Percentiles rank a stretch among this genome's conserved stretches.
These are phyloP conservation scores for Urocitellus parryii DNA, from an alignment of 2,113 vertebrate species.

Conservation along the genomic window DNA sequence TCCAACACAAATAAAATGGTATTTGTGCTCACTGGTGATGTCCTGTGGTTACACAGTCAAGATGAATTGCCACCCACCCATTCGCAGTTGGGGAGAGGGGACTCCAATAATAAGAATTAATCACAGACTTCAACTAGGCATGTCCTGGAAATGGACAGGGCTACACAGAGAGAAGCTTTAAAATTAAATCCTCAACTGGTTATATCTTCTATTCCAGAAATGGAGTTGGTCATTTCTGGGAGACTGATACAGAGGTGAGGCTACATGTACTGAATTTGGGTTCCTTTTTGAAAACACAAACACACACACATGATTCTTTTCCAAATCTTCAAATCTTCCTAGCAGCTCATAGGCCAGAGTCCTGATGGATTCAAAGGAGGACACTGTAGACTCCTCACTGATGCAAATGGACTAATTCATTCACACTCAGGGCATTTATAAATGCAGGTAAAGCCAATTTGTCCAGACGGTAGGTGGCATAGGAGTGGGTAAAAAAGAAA, in stretches of 20 bases:
- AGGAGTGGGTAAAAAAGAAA: neutral
- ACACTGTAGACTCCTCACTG: no score
- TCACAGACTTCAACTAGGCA: neutral
- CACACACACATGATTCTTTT: neutral
- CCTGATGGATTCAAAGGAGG: neutral
- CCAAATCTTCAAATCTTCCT: neutral
- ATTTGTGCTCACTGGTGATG: rapidly evolving
- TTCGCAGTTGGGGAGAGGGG: neutral
- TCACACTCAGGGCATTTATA: neutral
- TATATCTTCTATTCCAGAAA: neutral
- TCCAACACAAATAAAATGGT: neutral
- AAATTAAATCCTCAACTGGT: neutral
- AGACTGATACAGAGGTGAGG: neutral
- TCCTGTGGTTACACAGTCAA: rapidly evolving
- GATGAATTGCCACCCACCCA: rapidly evolving
- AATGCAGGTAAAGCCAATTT: neutral
- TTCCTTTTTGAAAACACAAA: neutral
- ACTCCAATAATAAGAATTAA: neutral
- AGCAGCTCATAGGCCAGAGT: neutral
- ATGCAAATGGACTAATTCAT: neutral
- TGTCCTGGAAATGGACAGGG: neutral
- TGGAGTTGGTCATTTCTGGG: neutral
- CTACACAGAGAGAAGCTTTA: neutral
- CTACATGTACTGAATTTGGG: neutral
- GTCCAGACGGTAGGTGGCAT: rapidly evolving